Evolutionary conservation across 1,140 invertebrate genomes (phyloP), one percentile per base, ranked within the genome.

Genomic region (Heliconius nattereri): DNA sequence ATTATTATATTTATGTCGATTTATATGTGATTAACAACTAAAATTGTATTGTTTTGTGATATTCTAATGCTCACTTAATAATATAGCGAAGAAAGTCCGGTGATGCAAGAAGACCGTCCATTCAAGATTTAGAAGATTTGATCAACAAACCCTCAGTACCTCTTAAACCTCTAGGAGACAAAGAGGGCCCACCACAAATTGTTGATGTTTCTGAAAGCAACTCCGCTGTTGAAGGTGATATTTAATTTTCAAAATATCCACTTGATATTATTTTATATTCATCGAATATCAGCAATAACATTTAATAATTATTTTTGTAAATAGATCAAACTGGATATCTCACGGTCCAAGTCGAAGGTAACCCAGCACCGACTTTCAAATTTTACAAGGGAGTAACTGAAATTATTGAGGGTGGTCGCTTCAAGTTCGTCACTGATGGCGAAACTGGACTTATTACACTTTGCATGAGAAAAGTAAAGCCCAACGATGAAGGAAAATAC

Each of bases 401-500:
- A 92, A 98, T 99, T 84, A 97, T 98, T 84, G 98, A 99, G 91
- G 98, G 98, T 79, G 98, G 98, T 84, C 96, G 98, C 78, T 99
- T 98, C 94, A 98, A 98, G 90, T 98, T 98, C 89, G 95, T 98
- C 71, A 98, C 98, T 16, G 98, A 99, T 92, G 97, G 98, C 37
- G 97, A 98, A 86, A 97, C 96, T 70, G 98, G 98, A 89, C 96
- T 97, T 40, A 97, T 99, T 84, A 98, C 98, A 32, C 95, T 99
- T 72, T 98, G 98, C 92, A 99, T 99, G 95, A 96, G 98, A 86
- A 99, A 99, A 95, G 96, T 98, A 82, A 99, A 99, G 92, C 97
- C 98, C 19, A 98, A 98, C 88, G 99, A 99, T 96, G 99, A 99
- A 95, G 98, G 98, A 49, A 98, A 98, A 91, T 99, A 99, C 95